Conservation (phyloP, 2,888 invertebrate genomes). For the Amphiduros pacificus region DNA sequence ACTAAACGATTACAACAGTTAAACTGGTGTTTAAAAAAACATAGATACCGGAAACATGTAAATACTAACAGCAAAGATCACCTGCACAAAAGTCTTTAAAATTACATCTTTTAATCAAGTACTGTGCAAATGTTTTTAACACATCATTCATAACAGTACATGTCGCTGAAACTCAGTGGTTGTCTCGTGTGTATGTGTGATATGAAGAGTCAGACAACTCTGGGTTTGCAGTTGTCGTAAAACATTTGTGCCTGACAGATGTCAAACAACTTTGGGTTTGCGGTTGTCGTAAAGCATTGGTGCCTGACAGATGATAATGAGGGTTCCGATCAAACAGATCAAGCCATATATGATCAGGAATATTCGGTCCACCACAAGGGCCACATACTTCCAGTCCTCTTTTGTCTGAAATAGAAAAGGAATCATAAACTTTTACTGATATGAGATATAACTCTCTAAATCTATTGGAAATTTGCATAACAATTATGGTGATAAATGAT, state of each 20-base stretch:
- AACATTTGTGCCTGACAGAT: slow-evolving; percentile 55
- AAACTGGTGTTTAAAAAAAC: too few species aligned
- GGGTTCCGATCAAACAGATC: slow-evolving; percentile 54
- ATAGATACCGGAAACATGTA: too few species aligned
- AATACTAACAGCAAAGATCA: too few species aligned
- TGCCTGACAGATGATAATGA: slow-evolving; percentile 54
- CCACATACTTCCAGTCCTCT: slow-evolving; percentile 59
- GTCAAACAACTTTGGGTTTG: slow-evolving; percentile 10
- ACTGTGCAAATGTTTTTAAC: too few species aligned
- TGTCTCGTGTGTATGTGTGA: too few species aligned
- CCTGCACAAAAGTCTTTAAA: too few species aligned
- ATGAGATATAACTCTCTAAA: background rate
- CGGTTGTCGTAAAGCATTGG: slow-evolving; percentile 53
- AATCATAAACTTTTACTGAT: background rate
- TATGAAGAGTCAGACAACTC: background rate
- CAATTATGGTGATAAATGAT: background rate
- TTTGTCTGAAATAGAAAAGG: slow-evolving; percentile 38
- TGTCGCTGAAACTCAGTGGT: too few species aligned
- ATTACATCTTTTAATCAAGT: too few species aligned
- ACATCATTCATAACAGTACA: too few species aligned
- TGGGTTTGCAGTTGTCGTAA: slow-evolving; percentile 41
- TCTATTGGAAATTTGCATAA: background rate
- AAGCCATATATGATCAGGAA: slow-evolving; percentile 55
- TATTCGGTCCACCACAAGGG: slow-evolving; percentile 56
- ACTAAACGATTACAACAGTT: too few species aligned